phyloP scores from a whole-genome alignment of 2,113 vertebrate genomes.

The Poeciliopsis turrubarensis region DNA sequence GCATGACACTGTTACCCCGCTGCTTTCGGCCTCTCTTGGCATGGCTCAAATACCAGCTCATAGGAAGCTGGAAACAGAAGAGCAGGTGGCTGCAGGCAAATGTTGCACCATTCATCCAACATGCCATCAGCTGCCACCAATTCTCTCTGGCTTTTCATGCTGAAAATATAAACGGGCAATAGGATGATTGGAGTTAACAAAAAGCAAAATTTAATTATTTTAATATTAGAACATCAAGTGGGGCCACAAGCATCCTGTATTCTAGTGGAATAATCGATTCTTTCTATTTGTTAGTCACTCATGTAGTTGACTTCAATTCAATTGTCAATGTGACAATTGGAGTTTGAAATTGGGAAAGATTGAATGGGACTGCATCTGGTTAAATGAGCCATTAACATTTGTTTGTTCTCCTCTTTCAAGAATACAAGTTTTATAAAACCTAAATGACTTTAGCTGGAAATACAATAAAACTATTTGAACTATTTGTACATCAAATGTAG shows the following conservation, averaged over 20 bases:
- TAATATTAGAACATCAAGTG: background rate
- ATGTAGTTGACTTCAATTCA: too few relatives aligned
- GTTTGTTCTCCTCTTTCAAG: background rate
- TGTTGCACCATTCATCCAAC: slow-evolving; percentile 31
- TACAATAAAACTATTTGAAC: too few relatives aligned
- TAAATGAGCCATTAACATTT: background rate
- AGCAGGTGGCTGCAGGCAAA: slow-evolving; percentile 49
- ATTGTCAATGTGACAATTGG: too few relatives aligned
- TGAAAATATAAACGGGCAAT: slow-evolving; percentile 4
- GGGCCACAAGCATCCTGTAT: too few relatives aligned
- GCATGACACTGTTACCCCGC: slow-evolving; percentile 35
- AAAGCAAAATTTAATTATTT: background rate
- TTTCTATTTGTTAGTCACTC: too few relatives aligned
- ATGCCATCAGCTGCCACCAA: slow-evolving; percentile 16
- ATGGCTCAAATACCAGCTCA: slow-evolving; percentile 44
- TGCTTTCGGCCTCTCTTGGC: slow-evolving; percentile 41
- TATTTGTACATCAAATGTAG: too few relatives aligned
- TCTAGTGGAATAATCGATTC: too few relatives aligned
- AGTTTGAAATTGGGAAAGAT: background rate
- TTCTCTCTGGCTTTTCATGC: slow-evolving; percentile 25
- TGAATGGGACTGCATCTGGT: background rate
- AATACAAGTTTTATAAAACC: background rate
- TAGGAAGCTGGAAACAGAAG: slow-evolving; percentile 36
- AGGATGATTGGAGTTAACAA: background rate
- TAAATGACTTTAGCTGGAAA: too few relatives aligned